These are phyloP conservation scores for Pandion haliaetus DNA, from an alignment of 2,113 vertebrate genomes.

Conservation along the genomic window DNA sequence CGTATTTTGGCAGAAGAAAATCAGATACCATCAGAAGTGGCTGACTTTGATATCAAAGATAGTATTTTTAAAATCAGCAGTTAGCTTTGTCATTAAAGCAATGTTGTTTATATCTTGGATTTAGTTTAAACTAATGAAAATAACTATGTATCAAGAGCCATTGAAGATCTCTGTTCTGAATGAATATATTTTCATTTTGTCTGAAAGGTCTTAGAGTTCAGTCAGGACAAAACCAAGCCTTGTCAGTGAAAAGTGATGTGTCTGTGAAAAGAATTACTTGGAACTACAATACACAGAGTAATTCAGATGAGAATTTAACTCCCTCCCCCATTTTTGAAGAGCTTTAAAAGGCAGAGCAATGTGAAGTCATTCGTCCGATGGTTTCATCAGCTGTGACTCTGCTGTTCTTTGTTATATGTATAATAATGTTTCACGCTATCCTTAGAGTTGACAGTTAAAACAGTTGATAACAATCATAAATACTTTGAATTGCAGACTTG, in stretches of 20 bases:
- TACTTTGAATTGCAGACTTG: constrained; percentile 44
- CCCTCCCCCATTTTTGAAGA: constrained; percentile 60
- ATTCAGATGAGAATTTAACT: constrained; percentile 50
- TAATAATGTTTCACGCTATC: constrained; percentile 51
- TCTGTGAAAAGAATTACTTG: constrained; percentile 59
- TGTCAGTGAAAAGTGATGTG: constrained; percentile 24
- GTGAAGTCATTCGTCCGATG: constrained; percentile 54
- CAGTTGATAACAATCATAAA: constrained; percentile 48
- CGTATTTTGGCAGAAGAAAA: constrained; percentile 43
- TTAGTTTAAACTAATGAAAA: constrained; percentile 50
- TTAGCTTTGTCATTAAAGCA: constrained; percentile 51
- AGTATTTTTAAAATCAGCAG: constrained; percentile 48
- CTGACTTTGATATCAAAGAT: constrained; percentile 58
- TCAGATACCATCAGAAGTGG: background rate
- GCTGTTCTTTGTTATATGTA: constrained; percentile 57
- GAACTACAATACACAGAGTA: background rate
- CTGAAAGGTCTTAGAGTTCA: constrained; percentile 51
- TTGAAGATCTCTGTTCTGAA: constrained; percentile 56
- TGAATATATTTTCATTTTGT: constrained; percentile 54
- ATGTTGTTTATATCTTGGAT: constrained; percentile 43
- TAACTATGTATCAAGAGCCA: constrained; percentile 35
- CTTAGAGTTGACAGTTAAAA: constrained; percentile 54
- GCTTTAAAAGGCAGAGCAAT: constrained; percentile 73
- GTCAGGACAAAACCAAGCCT: constrained; percentile 35
- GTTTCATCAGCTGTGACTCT: constrained; percentile 61